These are phyloP conservation scores for Pseudotriccus pelzelni DNA, from an alignment of 2,797 vertebrate genomes.

Conservation along the genomic window DNA sequence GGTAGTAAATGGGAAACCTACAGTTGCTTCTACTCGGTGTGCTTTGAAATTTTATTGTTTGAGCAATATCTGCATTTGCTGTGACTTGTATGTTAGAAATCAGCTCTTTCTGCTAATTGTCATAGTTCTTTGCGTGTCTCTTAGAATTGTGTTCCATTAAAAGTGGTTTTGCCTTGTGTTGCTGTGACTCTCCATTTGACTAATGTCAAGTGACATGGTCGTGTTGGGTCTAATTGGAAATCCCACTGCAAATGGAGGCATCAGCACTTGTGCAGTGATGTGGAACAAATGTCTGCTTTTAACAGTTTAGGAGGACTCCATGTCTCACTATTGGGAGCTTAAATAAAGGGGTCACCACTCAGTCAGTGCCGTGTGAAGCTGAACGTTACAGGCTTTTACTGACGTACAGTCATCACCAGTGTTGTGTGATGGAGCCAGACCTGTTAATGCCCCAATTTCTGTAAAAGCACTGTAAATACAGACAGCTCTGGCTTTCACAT, in stretches of 20 bases:
- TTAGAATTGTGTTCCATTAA: neutral
- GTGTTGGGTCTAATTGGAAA: neutral
- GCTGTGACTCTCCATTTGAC: neutral
- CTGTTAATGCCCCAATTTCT: neutral
- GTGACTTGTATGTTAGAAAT: neutral
- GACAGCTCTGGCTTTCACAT: neutral
- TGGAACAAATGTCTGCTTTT: slow-evolving; percentile 39
- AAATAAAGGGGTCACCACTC: neutral
- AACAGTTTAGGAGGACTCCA: neutral
- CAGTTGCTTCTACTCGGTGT: neutral
- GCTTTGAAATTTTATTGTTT: neutral
- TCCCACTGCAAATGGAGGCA: neutral
- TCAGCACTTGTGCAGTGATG: slow-evolving; percentile 10
- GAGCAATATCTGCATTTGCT: neutral
- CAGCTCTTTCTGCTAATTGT: neutral
- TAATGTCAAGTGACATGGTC: neutral
- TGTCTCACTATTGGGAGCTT: neutral
- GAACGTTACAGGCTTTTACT: neutral
- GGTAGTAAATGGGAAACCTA: neutral
- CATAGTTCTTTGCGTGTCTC: neutral
- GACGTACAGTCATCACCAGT: rapidly evolving
- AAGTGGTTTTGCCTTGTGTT: neutral
- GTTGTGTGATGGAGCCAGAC: neutral
- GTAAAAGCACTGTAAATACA: neutral
- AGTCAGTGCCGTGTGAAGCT: neutral